Conservation (phyloP, 2,113 vertebrate genomes). For the Synodontis membranacea region DNA sequence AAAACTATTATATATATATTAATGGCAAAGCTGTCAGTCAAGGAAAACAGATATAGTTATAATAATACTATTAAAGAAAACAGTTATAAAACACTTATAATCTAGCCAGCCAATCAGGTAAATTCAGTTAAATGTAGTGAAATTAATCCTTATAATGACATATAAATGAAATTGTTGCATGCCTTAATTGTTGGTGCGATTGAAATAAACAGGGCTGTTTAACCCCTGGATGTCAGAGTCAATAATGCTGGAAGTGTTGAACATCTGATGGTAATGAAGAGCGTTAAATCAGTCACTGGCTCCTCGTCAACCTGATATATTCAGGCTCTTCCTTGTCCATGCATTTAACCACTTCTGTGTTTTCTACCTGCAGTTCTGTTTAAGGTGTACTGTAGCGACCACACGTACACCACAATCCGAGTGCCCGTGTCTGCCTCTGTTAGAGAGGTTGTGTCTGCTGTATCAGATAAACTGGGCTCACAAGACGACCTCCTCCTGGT, state of each 20-base stretch:
- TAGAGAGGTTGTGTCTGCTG: constrained; percentile 86
- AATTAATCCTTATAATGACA: not conserved
- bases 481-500: constrained; percentile 89
- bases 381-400: constrained; percentile 95
- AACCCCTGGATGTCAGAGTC: not conserved
- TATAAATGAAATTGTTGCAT: not conserved
- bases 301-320: not conserved
- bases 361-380: constrained; percentile 82
- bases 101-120: not conserved
- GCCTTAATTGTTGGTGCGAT: not conserved
- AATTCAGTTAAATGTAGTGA: not conserved
- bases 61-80: too few relatives aligned
- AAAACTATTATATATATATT: too few relatives aligned
- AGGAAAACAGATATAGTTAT: too few relatives aligned
- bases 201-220: not conserved
- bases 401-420: constrained; percentile 95
- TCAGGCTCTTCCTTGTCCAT: not conserved
- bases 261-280: not conserved
- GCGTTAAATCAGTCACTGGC: not conserved
- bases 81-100: not conserved
- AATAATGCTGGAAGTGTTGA: not conserved
- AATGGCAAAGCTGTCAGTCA: not conserved
- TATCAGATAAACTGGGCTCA: constrained; percentile 93
- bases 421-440: constrained; percentile 85
- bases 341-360: constrained; percentile 6